Conservation (phyloP, 2,113 vertebrate species). For the Prunella himalayana region DNA sequence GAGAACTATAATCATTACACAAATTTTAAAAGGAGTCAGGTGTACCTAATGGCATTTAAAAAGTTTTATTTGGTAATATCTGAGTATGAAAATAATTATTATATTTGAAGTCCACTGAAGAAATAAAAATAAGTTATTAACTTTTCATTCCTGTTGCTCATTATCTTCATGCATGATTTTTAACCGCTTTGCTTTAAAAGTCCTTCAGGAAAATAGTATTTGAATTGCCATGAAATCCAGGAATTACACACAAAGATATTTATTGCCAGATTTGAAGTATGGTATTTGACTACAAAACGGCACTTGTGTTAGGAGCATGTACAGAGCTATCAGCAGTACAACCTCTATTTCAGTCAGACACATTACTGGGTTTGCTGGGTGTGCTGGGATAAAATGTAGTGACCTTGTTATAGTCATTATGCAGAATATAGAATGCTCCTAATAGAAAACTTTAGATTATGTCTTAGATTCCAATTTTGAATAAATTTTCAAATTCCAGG, state of each 20-base stretch:
- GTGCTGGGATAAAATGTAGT: background rate
- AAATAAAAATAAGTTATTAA: background rate
- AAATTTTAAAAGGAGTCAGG: background rate
- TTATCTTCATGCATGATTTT: background rate
- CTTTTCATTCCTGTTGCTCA: background rate
- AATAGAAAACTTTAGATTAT: background rate
- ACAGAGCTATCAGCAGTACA: background rate
- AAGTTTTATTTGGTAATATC: background rate
- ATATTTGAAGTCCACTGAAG: background rate
- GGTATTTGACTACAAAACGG: background rate
- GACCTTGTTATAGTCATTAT: background rate
- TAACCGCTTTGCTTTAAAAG: background rate
- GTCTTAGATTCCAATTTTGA: background rate
- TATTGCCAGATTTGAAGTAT: background rate
- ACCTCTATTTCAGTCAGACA: background rate
- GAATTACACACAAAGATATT: background rate
- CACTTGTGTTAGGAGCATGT: background rate
- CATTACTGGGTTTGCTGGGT: rapidly evolving
- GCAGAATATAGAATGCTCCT: background rate
- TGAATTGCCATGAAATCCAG: background rate
- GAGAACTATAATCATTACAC: background rate
- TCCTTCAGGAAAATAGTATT: background rate
- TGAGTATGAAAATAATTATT: background rate
- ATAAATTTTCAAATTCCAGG: background rate
- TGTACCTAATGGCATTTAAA: background rate